Evolutionary conservation across 2,797 vertebrate genomes (phyloP).

Genomic region (Molossus molossus): DNA sequence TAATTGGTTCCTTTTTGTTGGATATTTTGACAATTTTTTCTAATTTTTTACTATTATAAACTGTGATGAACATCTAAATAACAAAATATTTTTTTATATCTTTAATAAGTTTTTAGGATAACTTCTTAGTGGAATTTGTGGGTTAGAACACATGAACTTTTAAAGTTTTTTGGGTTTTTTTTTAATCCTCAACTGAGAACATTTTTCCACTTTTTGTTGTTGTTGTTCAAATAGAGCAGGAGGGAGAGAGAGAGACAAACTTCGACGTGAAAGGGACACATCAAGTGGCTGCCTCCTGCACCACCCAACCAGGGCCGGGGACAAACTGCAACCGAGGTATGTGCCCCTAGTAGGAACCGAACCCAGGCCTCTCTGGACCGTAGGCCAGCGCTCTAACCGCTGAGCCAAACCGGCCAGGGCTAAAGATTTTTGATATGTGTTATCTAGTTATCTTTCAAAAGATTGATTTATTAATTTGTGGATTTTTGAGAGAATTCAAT

Average conservation of each 20-base stretch:
- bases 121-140: slow-evolving; percentile 14
- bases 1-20: not conserved
- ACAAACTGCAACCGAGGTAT: no score
- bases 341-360: no score
- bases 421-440: not conserved
- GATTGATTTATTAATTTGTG: slow-evolving; percentile 8
- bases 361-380: no score
- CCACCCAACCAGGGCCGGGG: no score
- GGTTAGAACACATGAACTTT: not conserved
- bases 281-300: no score
- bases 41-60: slow-evolving; percentile 46
- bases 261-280: no score
- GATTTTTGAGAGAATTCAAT: not conserved
- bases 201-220: no score
- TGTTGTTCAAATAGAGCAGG: no score
- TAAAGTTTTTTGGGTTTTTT: not conserved
- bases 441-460: slow-evolving; percentile 46
- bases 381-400: no score
- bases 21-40: not conserved
- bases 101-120: slow-evolving; percentile 48
- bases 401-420: no score
- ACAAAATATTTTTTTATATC: slow-evolving; percentile 7
- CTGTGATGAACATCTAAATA: not conserved
- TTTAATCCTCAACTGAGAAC: no score
- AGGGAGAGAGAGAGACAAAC: no score